A percentile compares a stretch with the other conserved stretches of the same genome.
Conservation (phyloP, 2,888 invertebrate genomes). For the Thymelicus lineola region DNA sequence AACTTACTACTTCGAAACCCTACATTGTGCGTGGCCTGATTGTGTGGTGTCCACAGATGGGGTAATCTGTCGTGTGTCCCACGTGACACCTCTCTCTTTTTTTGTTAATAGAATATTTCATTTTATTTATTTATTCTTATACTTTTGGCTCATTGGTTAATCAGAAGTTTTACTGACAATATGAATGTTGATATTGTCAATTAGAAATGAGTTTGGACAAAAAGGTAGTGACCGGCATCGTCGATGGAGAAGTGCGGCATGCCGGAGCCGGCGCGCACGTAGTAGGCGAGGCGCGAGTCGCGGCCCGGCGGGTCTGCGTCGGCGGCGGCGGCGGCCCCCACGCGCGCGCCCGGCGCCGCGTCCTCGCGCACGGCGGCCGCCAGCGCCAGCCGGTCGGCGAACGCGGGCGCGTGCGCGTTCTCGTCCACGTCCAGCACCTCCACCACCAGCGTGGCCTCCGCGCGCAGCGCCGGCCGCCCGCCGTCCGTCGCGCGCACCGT, state of each 20-base stretch:
- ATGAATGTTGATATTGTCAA: too few species aligned
- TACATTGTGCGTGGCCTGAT: too few species aligned
- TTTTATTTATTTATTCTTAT: too few species aligned
- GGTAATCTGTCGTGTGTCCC: too few species aligned
- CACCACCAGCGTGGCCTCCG: constrained; percentile 92
- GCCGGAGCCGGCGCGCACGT: constrained; percentile 95
- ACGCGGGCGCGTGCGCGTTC: constrained; percentile 93
- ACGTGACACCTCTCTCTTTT: too few species aligned
- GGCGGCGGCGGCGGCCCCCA: constrained; percentile 90
- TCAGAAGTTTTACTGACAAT: too few species aligned
- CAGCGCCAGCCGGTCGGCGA: constrained; percentile 90
- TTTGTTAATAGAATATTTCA: too few species aligned
- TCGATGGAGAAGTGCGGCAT: constrained; percentile 97
- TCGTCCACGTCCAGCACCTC: constrained; percentile 98
- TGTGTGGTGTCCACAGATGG: too few species aligned
- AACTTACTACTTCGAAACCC: too few species aligned
- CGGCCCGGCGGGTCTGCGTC: constrained; percentile 93
- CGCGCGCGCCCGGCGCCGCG: constrained; percentile 90
- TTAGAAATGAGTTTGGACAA: too few species aligned
- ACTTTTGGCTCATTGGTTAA: too few species aligned
- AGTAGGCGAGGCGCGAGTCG: constrained; percentile 93
- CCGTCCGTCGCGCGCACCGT: constrained; percentile 94
- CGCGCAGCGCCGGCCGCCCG: constrained; percentile 92
- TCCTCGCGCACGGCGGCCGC: constrained; percentile 92
- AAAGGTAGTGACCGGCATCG: constrained; percentile 88